phyloP scores from a whole-genome alignment of 1,140 invertebrate genomes.

The Tetramorium simillimum region DNA sequence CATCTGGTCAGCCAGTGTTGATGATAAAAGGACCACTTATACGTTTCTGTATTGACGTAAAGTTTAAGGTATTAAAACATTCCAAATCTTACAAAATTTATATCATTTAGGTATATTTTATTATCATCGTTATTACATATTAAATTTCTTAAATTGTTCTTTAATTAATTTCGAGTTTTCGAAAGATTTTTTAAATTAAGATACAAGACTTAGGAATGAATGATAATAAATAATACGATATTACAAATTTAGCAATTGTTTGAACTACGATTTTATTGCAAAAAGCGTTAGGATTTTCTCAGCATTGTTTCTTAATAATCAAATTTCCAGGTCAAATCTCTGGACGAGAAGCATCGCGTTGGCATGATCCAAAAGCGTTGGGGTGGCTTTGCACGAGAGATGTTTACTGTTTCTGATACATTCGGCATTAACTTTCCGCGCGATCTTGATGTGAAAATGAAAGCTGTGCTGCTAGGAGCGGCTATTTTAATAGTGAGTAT shows the following conservation, averaged over 20 bases:
- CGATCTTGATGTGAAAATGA: constrained; percentile 93
- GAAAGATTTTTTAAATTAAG: background rate
- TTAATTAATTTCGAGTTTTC: no score
- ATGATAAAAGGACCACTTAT: constrained; percentile 94
- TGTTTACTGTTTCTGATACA: constrained; percentile 91
- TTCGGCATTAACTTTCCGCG: constrained; percentile 93
- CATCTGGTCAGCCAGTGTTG: constrained; percentile 91
- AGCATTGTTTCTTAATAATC: background rate
- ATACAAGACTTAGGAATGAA: background rate
- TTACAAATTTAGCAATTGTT: background rate
- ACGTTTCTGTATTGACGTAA: constrained; percentile 91
- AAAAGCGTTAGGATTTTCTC: background rate
- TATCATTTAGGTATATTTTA: background rate
- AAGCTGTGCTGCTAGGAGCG: constrained; percentile 92
- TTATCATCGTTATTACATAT: background rate
- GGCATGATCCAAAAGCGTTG: constrained; percentile 93
- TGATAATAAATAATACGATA: background rate
- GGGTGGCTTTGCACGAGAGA: constrained; percentile 89
- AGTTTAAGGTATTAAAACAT: constrained; percentile 86
- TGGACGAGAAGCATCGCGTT: constrained; percentile 88
- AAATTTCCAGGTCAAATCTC: constrained; percentile 87
- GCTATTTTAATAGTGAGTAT: constrained; percentile 90
- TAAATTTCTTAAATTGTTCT: no score
- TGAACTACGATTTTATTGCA: background rate
- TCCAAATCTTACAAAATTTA: background rate